phyloP scores from a whole-genome alignment of 2,797 vertebrate genomes.

The Sebastes jordani region DNA sequence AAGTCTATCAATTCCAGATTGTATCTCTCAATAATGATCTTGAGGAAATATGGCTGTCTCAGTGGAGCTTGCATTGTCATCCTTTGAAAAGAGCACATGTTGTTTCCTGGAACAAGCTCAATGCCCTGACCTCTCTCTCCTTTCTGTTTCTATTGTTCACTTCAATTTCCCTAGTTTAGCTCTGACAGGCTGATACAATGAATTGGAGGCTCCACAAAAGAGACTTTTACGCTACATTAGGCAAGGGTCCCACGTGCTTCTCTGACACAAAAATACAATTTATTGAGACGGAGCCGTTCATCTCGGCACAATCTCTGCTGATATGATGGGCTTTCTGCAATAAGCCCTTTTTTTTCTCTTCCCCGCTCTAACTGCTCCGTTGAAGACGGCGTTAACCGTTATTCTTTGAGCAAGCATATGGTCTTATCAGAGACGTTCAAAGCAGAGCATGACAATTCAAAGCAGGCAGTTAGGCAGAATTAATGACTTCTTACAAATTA shows the following conservation, averaged over 20 bases:
- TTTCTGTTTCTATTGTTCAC: conserved; percentile 65
- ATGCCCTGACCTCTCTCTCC: conserved; percentile 57
- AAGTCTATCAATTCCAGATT: conserved; percentile 20
- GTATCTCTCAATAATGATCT: conserved; percentile 29
- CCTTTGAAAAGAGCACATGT: conserved; percentile 52
- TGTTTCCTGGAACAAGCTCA: conserved; percentile 57
- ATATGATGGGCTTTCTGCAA: conserved; percentile 57
- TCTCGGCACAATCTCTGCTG: conserved; percentile 65
- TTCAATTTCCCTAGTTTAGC: conserved; percentile 73
- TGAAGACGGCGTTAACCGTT: conserved; percentile 51
- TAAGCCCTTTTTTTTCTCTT: conserved; percentile 16
- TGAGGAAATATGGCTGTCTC: conserved; percentile 34
- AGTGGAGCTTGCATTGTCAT: conserved; percentile 42
- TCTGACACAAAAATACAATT: conserved; percentile 80
- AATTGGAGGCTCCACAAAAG: conserved; percentile 78
- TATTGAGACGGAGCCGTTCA: conserved; percentile 65
- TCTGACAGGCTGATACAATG: conserved; percentile 79
- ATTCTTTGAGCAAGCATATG: conserved; percentile 50
- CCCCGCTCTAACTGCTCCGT: conserved; percentile 25
- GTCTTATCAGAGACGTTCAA: conserved; percentile 51
- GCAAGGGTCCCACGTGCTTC: conserved; percentile 70
- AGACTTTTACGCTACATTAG: conserved; percentile 83
- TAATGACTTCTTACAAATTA: conserved; percentile 41
- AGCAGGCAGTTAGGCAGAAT: conserved; percentile 39
- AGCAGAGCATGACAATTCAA: conserved; percentile 39